Evolutionary conservation across 37 sponge, comb jelly and placozoan genomes (phyloP), one percentile per base, ranked within the genome.

Genomic region (Halisarca cf. caerulea): DNA sequence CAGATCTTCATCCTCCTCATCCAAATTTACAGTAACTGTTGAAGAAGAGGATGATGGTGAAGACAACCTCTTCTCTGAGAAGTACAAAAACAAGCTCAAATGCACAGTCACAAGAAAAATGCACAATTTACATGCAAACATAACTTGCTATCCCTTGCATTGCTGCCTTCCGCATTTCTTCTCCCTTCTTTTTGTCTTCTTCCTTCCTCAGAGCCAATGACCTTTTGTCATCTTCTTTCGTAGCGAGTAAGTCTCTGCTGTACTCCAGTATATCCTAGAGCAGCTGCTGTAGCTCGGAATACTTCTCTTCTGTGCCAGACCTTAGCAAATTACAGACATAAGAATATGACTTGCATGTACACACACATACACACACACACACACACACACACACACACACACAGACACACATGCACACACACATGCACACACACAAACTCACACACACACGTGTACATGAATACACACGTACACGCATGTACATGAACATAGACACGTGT

Each of bases 241-340:
- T 15, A 20, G 64, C 23, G 24, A 23, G 20, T 20, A 61, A 61
- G 64, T 61, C 64, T 61, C 64, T 61, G 5, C 15, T 9, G 64
- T 61, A 61, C 6, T 7, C 24, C 6, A 27, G 15, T 7, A 61
- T 61, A 23, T 61, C 64, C 23, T 61, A 9, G 5, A 61, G 64
- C 5, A 61, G 64, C 64, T 61, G 64, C 15, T 9, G 15, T 20
- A 61, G 28, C 64, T 61, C 64, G 6, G 64, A 61, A 27, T 61
- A 61, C 64, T 61, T 23, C 15, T 61, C 64, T 61, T 61, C 64
- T 20, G 64, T 61, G 4, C 64, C 64, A 61, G 64, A 61, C 15
- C 64, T 61, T n/a, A n/a, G n/a, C n/a, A n/a, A n/a, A n/a, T n/a
- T n/a, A n/a, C n/a, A n/a, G n/a, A n/a, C n/a, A n/a, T n/a, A n/a